phyloP scores from a whole-genome alignment of 2,888 invertebrate species.

The Syrista parreyssii region DNA sequence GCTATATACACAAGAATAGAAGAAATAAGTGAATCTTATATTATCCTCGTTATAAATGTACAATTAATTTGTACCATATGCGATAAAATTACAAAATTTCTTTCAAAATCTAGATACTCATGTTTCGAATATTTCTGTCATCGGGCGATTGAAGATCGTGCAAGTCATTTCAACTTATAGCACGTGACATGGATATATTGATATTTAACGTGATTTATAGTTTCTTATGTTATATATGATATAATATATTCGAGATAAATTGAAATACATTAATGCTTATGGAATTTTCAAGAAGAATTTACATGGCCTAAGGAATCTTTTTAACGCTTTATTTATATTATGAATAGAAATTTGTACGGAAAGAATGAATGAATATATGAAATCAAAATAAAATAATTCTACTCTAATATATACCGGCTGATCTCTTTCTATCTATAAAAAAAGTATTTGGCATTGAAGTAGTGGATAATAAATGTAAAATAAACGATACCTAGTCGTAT shows the following conservation, averaged over 20 bases:
- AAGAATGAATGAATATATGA: constrained; percentile 8
- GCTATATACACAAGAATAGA: neutral
- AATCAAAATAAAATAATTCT: constrained; percentile 3
- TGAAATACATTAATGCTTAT: neutral
- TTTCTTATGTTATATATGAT: neutral
- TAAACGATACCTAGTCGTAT: too few species aligned
- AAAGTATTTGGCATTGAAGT: too few species aligned
- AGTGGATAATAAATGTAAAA: too few species aligned
- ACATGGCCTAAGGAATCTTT: neutral
- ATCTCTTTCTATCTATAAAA: neutral
- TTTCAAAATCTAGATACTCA: neutral
- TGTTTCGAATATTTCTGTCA: neutral
- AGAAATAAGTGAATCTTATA: neutral
- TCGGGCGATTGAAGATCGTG: neutral
- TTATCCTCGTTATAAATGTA: neutral
- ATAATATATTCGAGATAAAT: neutral
- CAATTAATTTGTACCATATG: neutral
- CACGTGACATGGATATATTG: neutral
- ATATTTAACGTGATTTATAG: neutral
- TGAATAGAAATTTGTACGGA: constrained; percentile 15
- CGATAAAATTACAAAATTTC: neutral
- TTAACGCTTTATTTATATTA: neutral
- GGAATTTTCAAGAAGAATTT: neutral
- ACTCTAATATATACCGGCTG: neutral
- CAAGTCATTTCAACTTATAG: neutral